A percentile compares a stretch with the other conserved stretches of the same genome.
Evolutionary conservation across 1,140 invertebrate species (phyloP).

Genomic region (Cotesia chilonis): DNA sequence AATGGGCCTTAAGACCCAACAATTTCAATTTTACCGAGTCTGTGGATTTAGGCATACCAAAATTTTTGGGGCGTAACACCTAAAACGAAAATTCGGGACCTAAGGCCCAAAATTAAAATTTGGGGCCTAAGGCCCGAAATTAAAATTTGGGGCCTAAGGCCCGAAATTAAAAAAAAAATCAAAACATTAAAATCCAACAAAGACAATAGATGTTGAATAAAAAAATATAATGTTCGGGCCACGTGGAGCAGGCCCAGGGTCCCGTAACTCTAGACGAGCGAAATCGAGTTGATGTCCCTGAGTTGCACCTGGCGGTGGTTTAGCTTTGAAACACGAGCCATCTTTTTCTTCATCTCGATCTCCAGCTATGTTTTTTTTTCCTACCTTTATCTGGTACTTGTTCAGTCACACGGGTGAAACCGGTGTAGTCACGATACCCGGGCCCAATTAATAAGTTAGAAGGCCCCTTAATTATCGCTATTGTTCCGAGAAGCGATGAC

Average conservation of each 20-base stretch:
- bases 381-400: background rate
- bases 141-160: too few species aligned
- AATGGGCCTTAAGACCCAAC: background rate
- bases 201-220: background rate
- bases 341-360: constrained; percentile 46
- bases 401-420: constrained; percentile 1
- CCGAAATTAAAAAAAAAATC: constrained; percentile 32
- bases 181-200: too few species aligned
- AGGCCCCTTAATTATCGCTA: constrained; percentile 33
- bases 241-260: constrained; percentile 20
- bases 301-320: constrained; percentile 57
- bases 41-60: background rate
- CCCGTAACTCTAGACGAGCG: constrained; percentile 58
- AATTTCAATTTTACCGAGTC: too few species aligned
- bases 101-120: background rate
- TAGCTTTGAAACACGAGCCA: constrained; percentile 61
- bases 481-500: constrained; percentile 24
- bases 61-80: too few species aligned
- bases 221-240: background rate
- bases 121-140: constrained; percentile 26
- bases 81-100: too few species aligned
- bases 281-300: constrained; percentile 53
- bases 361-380: constrained; percentile 21
- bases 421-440: background rate
- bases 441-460: constrained; percentile 37